Evolutionary conservation across 2,888 invertebrate genomes (phyloP).

Genomic region (Gastracanthus pulcherrimus): DNA sequence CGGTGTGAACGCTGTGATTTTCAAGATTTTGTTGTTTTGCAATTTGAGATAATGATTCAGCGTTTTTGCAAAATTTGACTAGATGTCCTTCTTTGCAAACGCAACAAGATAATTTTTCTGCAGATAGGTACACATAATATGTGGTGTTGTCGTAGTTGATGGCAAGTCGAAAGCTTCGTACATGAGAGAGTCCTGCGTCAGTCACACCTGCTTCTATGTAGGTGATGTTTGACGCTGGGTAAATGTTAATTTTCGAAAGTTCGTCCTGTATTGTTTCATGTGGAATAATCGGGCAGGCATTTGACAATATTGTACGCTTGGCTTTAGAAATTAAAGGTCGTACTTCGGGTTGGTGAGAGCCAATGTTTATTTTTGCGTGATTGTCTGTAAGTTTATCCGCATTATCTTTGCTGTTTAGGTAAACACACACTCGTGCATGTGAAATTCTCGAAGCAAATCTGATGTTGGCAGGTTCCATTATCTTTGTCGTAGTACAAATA

Average conservation of each 20-base stretch:
- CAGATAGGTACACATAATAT: neutral
- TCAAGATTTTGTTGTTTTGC: too few relatives aligned
- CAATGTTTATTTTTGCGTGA: neutral
- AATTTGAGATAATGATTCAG: too few relatives aligned
- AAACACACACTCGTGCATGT: neutral
- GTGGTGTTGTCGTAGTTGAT: neutral
- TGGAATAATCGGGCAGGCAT: slow-evolving; percentile 2
- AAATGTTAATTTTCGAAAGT: neutral
- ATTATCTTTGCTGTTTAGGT: neutral
- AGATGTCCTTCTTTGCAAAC: slow-evolving; percentile 3
- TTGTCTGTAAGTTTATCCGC: neutral
- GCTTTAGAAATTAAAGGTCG: slow-evolving; percentile 2
- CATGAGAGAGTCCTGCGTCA: too few relatives aligned
- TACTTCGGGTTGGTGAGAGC: neutral
- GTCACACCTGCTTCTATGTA: neutral
- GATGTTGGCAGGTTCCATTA: neutral
- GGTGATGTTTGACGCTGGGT: neutral
- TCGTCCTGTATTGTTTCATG: neutral
- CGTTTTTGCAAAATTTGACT: neutral
- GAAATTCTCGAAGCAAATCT: neutral
- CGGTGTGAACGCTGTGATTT: too few relatives aligned
- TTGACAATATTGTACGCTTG: neutral
- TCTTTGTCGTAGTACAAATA: too few relatives aligned
- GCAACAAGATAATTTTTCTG: neutral
- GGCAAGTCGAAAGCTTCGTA: slow-evolving; percentile 6